Evolutionary conservation across 2,888 invertebrate genomes (phyloP).

Genomic region (Synanthedon andrenaeformis): DNA sequence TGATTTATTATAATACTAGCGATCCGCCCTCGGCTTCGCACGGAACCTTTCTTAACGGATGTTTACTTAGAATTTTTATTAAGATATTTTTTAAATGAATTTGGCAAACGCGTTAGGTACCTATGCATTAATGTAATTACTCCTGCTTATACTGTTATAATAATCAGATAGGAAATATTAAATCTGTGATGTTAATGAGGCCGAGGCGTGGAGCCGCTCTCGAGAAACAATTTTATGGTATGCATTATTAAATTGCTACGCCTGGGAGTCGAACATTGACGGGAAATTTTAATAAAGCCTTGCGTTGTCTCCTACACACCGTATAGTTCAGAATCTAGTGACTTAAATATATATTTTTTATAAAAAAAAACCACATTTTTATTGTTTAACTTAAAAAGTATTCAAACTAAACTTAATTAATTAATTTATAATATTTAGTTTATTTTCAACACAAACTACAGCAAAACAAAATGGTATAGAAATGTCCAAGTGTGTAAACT

Average conservation of each 20-base stretch:
- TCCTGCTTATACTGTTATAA: conserved; percentile 1
- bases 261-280: conserved; percentile 21
- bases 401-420: no score
- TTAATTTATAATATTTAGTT: no score
- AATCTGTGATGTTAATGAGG: conserved; percentile 4
- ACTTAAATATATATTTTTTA: no score
- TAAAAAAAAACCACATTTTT: no score
- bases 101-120: conserved; percentile 4
- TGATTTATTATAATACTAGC: no score
- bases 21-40: no score
- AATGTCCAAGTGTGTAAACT: no score
- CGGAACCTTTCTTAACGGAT: no score
- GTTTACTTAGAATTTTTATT: no score
- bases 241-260: conserved; percentile 37
- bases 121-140: conserved; percentile 9
- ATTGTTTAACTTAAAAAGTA: no score
- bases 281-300: conserved; percentile 35
- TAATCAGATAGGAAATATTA: not conserved
- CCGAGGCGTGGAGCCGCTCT: conserved; percentile 10
- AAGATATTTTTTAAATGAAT: not conserved
- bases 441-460: no score
- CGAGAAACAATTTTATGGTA: conserved; percentile 28
- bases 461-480: no score
- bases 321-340: not conserved
- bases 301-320: conserved; percentile 4